phyloP scores from a whole-genome alignment of 2,888 invertebrate genomes.

The Chloroclystis v-ata region DNA sequence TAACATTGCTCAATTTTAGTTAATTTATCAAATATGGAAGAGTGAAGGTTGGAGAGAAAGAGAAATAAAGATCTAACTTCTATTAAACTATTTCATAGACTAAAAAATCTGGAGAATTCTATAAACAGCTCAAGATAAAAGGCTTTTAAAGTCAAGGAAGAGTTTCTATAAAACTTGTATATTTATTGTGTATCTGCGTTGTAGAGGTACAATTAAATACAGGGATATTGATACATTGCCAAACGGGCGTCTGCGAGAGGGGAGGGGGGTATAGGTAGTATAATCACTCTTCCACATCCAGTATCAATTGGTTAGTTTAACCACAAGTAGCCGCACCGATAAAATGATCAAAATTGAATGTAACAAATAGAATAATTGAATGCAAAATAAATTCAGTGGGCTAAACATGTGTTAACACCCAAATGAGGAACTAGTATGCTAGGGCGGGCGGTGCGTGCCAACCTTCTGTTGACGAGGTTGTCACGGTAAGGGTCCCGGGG shows the following conservation, averaged over 20 bases:
- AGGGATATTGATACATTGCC: conserved; percentile 29
- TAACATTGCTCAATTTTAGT: conserved; percentile 43
- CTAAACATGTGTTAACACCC: conserved; percentile 66
- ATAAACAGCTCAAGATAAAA: conserved; percentile 22
- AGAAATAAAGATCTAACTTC: conserved; percentile 49
- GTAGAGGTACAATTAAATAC: conserved; percentile 24
- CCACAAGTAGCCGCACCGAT: conserved; percentile 66
- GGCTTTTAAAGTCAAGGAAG: conserved; percentile 19
- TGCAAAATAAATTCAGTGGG: conserved; percentile 41
- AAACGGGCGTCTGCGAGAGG: conserved; percentile 30
- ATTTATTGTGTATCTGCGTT: conserved; percentile 42
- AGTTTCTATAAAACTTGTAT: conserved; percentile 32
- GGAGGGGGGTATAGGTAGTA: conserved; percentile 32
- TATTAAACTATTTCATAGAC: conserved; percentile 52
- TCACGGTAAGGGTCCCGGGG: conserved; percentile 98
- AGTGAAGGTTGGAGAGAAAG: conserved; percentile 67
- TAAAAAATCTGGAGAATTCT: conserved; percentile 31
- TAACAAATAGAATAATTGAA: conserved; percentile 34
- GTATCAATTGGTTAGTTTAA: conserved; percentile 59
- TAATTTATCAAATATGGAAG: conserved; percentile 71
- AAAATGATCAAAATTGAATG: conserved; percentile 40
- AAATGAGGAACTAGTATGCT: conserved; percentile 64
- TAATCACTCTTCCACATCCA: conserved; percentile 77
- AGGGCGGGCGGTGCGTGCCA: conserved; percentile 65
- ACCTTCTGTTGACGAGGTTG: conserved; percentile 99